phyloP scores from a whole-genome alignment of 1,140 invertebrate species.

The Andrena cerasifolii region DNA sequence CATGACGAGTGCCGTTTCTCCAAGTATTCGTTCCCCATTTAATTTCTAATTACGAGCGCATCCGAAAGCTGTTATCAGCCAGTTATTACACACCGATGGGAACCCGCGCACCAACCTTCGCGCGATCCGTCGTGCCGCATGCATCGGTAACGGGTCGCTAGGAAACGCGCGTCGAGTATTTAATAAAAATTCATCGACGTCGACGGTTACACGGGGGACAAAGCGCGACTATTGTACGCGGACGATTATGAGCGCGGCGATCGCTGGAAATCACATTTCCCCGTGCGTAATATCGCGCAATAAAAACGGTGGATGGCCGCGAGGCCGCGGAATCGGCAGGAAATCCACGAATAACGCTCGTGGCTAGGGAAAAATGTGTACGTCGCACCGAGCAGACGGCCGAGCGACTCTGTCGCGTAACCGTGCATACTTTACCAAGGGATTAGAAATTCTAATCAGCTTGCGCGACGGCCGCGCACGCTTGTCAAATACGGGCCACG shows the following conservation, averaged over 20 bases:
- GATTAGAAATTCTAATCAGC: conserved; percentile 30
- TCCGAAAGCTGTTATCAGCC: background rate
- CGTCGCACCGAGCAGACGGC: background rate
- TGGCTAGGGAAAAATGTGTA: background rate
- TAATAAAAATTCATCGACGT: conserved; percentile 6
- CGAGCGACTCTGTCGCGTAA: conserved; percentile 1
- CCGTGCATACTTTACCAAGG: background rate
- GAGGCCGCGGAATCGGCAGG: background rate
- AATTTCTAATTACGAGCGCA: background rate
- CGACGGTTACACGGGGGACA: too few relatives aligned
- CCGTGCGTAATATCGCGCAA: background rate
- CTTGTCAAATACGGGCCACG: background rate
- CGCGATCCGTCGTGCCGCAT: too few relatives aligned
- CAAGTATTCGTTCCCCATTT: background rate
- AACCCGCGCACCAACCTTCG: too few relatives aligned
- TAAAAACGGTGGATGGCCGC: background rate
- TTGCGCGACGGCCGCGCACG: background rate
- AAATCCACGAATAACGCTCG: background rate
- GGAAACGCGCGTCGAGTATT: background rate
- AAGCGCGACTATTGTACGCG: background rate
- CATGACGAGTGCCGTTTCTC: background rate
- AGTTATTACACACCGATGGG: background rate
- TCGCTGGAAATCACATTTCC: background rate
- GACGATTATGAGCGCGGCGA: background rate
- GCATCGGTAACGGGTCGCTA: too few relatives aligned